Base-by-base conservation (phyloP, 2,797 vertebrate genomes). In the Phataginus tricuspis region DNA sequence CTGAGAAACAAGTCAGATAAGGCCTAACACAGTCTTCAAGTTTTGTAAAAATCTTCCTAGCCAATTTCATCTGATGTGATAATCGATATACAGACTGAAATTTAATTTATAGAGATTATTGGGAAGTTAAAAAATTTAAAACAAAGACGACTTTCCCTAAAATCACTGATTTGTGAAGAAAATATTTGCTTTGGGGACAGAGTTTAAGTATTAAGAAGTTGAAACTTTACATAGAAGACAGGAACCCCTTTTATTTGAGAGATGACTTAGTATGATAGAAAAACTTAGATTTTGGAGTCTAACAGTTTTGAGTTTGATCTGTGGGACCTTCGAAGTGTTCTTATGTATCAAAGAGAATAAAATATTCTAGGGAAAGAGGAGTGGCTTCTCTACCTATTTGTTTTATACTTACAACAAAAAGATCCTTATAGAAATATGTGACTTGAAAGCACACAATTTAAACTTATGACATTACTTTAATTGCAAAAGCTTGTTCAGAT, bases 61-160 rank as follows among this genome's bases (percentile, higher is more conserved):
- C 39, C 39, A 21, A 66, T 72, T 96, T 74, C 45, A 86, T 78
- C 53, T 64, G n/a, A 86, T n/a, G 1, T 39, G 25, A 77, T 77
- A 18, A 59, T 57, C 45, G 80, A 69, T 72, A 45, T 83, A 49
- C 2, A 80, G 42, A 13, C 5, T 51, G 16, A 11, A 79, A 82
- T 72, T 77, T 74, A 15, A 80, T 86, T 93, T 95, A 85, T 7
- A 66, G 29, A 94, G 6, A 75, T 78, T 95, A 64, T 55, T 78
- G 7, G 18, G 29, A 92, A 83, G 27, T 63, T 23, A 69, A 23
- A 9, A 10, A 74, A 49, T 39, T 39, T 4, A n/a, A 51, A 9
- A 10, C 55, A 68, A 66, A 21, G 7, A 85, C 23, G 51, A 45
- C 16, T 77, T 85, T 21, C 49, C 39, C 42, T 51, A 42, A 77